Conservation (phyloP, 2,888 invertebrate species). For the Lepeophtheirus nordmannii region DNA sequence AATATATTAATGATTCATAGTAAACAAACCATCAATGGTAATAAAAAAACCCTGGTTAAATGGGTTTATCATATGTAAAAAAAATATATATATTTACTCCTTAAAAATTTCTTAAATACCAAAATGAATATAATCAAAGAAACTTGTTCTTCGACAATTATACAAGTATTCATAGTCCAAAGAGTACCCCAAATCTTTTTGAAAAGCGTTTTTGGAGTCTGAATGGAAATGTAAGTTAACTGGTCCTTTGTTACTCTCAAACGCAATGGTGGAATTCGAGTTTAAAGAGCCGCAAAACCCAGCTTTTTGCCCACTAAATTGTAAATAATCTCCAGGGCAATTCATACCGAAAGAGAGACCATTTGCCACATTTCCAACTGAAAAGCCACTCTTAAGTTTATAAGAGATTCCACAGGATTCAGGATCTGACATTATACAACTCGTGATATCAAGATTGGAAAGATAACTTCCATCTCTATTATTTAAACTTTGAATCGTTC, state of each 20-base stretch:
- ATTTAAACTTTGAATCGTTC: neutral
- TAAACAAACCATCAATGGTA: too few species aligned
- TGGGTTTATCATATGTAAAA: too few species aligned
- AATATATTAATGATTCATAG: too few species aligned
- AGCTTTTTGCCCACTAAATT: neutral
- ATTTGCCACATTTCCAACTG: neutral
- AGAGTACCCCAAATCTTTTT: neutral
- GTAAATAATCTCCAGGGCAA: neutral
- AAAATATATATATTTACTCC: too few species aligned
- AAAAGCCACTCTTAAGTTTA: neutral
- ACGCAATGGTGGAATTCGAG: neutral
- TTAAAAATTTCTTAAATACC: neutral
- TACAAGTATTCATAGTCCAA: neutral
- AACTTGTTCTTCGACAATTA: neutral
- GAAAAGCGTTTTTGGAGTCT: neutral
- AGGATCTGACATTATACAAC: neutral
- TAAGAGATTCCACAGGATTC: neutral
- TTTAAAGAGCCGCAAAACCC: neutral
- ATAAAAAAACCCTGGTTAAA: too few species aligned
- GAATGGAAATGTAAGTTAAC: neutral
- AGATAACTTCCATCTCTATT: neutral
- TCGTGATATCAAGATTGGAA: neutral
- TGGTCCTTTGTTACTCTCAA: neutral
- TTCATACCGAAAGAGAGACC: neutral
- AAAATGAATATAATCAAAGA: neutral